phyloP scores from a whole-genome alignment of 2,797 vertebrate species.

The Pantherophis alleghaniensis region DNA sequence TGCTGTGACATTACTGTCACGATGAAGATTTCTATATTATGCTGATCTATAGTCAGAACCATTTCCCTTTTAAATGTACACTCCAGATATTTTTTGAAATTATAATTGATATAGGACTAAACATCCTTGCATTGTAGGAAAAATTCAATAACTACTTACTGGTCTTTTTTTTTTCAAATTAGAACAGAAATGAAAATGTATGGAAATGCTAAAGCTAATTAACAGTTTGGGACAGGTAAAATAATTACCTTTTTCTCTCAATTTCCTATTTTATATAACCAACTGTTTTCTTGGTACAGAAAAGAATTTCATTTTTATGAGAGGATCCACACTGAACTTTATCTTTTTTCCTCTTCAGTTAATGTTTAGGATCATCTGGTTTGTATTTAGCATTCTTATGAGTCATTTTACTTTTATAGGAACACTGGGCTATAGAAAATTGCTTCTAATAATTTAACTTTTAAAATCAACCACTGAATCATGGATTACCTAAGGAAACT shows the following conservation, averaged over 20 bases:
- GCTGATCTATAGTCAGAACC: constrained; percentile 53
- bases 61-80: constrained; percentile 51
- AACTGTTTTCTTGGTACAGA: constrained; percentile 68
- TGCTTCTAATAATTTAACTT: constrained; percentile 76
- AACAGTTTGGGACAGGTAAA: constrained; percentile 69
- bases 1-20: not conserved
- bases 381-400: constrained; percentile 82
- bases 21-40: constrained; percentile 56
- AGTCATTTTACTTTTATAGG: constrained; percentile 83
- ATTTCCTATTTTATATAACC: constrained; percentile 67
- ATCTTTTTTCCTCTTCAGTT: constrained; percentile 58
- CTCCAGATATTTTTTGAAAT: constrained; percentile 31
- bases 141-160: constrained; percentile 41
- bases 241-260: constrained; percentile 66
- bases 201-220: constrained; percentile 72
- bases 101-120: constrained; percentile 30
- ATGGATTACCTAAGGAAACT: constrained; percentile 67
- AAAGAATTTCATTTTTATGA: constrained; percentile 76
- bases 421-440: constrained; percentile 74
- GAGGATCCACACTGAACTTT: constrained; percentile 73
- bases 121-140: constrained; percentile 5
- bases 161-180: constrained; percentile 57
- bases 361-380: constrained; percentile 81
- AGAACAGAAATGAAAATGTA: constrained; percentile 67
- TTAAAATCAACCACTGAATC: constrained; percentile 71